phyloP scores from a whole-genome alignment of 2,797 vertebrate genomes.

The Decapterus maruadsi region DNA sequence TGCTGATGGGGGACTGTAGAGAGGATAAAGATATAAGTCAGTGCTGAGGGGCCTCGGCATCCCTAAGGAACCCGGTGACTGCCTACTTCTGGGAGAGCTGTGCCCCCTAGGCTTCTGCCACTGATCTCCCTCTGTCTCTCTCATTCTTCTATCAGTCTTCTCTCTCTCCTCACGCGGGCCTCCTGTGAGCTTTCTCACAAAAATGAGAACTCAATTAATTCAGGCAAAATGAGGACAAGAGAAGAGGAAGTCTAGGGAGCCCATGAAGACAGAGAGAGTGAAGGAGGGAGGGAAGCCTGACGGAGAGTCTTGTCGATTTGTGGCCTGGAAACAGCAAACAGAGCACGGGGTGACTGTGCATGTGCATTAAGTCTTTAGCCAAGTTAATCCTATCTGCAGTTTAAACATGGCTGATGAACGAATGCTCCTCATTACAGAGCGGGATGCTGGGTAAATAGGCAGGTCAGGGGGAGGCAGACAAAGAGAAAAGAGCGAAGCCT shows the following conservation, averaged over 20 bases:
- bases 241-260: constrained; percentile 58
- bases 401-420: constrained; percentile 76
- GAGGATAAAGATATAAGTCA: constrained; percentile 82
- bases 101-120: constrained; percentile 72
- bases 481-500: constrained; percentile 35
- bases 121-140: constrained; percentile 68
- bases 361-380: constrained; percentile 76
- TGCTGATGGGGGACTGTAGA: constrained; percentile 69
- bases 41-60: constrained; percentile 65
- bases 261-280: constrained; percentile 57
- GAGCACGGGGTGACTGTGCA: constrained; percentile 68
- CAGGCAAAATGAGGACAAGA: constrained; percentile 82
- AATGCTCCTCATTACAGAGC: constrained; percentile 58
- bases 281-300: constrained; percentile 55
- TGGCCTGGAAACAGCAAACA: constrained; percentile 81
- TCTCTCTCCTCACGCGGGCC: constrained; percentile 67
- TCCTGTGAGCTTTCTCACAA: constrained; percentile 79
- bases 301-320: constrained; percentile 69
- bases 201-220: constrained; percentile 89
- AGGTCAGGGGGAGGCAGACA: constrained; percentile 47
- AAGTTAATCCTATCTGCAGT: constrained; percentile 78
- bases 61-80: constrained; percentile 73
- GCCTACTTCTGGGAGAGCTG: constrained; percentile 69
- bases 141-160: constrained; percentile 56
- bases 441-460: constrained; percentile 67